Base-by-base conservation (phyloP, 2,113 vertebrate genomes). In the Empidonax alnorum region DNA sequence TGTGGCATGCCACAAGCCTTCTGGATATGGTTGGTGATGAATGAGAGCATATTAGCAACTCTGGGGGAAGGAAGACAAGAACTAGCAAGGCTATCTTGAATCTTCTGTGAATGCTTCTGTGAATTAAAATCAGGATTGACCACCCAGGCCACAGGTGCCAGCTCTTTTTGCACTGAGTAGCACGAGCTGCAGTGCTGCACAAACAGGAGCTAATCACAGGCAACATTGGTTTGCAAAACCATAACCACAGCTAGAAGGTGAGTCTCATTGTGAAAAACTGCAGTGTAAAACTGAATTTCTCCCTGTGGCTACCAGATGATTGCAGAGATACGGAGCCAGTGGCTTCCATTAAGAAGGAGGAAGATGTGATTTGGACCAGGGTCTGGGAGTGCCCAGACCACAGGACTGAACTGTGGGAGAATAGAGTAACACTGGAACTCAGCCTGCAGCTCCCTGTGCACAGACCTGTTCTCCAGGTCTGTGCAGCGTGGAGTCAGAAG, bases 201-300 rank as follows among this genome's bases (percentile, higher is more conserved):
- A 91, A 93, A 78, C 44, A 83, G 7, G 22, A 88, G 82, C 85
- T 93, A 88, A 17, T 90, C 88, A 71, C 59, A 85, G 68, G 68
- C 59, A 90, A 3, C 79, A 65, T 16, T 49, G 90, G 65, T 83
- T 75, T 96, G 79, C 72, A 87, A 97, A 97, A 95, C 85, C 90
- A 58, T 90, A 96, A 95, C 94, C 94, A 90, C 90, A 96, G 73
- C 76, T 94, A 86, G 68, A 69, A 92, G 76, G 56, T 61, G 79
- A 96, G 63, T 76, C 67, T 97, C 92, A 93, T 88, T 78, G 63
- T 81, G 95, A 96, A 89, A 96, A 96, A 46, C 65, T 78, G 72
- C 2, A 68, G 88, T 75, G 41, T 31, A 88, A 81, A 94, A 55
- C 47, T 2, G 2, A 93, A 68, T 76, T 95, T 94, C 79, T 96